phyloP scores from a whole-genome alignment of 1,140 invertebrate species.

The Microplitis mediator region DNA sequence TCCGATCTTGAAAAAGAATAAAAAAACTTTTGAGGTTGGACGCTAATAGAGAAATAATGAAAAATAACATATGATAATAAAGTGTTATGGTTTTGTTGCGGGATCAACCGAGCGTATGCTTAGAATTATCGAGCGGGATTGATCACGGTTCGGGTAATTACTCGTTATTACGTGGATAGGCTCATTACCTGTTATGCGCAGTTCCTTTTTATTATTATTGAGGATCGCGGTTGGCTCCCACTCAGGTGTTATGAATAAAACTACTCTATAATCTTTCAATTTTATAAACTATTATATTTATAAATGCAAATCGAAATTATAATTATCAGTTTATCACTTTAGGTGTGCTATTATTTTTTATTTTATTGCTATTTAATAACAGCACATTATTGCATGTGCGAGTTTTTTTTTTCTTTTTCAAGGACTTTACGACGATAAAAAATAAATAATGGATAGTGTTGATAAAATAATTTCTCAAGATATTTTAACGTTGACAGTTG shows the following conservation, averaged over 20 bases:
- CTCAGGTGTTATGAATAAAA: background rate
- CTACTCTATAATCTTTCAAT: conserved; percentile 12
- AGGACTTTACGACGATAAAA: too few relatives aligned
- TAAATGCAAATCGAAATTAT: background rate
- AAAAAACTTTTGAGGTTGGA: too few relatives aligned
- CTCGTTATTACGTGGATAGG: conserved; percentile 34
- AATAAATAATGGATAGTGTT: too few relatives aligned
- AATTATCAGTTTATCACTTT: background rate
- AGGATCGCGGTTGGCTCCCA: background rate
- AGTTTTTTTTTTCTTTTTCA: too few relatives aligned
- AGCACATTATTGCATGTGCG: background rate
- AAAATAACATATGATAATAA: conserved; percentile 21
- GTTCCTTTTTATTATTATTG: conserved; percentile 25
- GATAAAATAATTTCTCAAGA: too few relatives aligned
- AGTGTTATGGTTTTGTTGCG: conserved; percentile 17
- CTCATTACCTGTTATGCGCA: conserved; percentile 33
- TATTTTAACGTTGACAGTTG: too few relatives aligned
- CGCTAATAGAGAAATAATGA: background rate
- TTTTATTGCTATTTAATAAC: background rate
- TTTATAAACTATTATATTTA: conserved; percentile 11
- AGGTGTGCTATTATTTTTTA: background rate
- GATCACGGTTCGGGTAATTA: conserved; percentile 30
- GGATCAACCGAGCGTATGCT: conserved; percentile 28
- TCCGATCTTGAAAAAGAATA: too few relatives aligned
- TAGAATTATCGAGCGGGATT: conserved; percentile 34